Evolutionary conservation across 2,888 invertebrate genomes (phyloP).

Genomic region (Agrotis ipsilon): DNA sequence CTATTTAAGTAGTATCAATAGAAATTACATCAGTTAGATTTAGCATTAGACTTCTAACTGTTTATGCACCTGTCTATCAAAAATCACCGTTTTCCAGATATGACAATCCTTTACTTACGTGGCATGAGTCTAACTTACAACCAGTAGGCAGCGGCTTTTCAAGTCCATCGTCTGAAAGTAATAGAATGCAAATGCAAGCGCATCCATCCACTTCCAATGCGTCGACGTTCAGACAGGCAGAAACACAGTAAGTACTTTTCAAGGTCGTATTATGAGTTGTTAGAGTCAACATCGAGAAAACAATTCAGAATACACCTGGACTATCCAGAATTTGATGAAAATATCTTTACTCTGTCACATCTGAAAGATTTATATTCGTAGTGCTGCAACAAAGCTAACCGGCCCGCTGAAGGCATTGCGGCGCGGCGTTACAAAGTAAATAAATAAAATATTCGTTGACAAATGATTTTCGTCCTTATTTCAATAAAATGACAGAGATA

Average conservation of each 20-base stretch:
- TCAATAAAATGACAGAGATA: neutral
- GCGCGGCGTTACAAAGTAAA: no score
- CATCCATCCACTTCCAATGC: slow-evolving; percentile 11
- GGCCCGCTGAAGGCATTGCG: no score
- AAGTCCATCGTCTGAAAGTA: slow-evolving; percentile 37
- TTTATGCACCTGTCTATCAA: slow-evolving; percentile 55
- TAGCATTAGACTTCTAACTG: slow-evolving; percentile 34
- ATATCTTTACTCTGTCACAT: slow-evolving; percentile 14
- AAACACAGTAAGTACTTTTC: slow-evolving; percentile 77
- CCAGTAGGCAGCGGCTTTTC: slow-evolving; percentile 68
- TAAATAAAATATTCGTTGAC: neutral
- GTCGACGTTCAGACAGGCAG: slow-evolving; percentile 78
- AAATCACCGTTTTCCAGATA: slow-evolving; percentile 71
- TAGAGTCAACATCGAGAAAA: neutral
- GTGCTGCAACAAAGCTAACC: no score
- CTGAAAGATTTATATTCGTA: neutral
- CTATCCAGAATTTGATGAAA: slow-evolving; percentile 7
- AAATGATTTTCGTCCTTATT: neutral
- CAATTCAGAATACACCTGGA: slow-evolving; percentile 33
- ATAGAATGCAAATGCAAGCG: slow-evolving; percentile 24
- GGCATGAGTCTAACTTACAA: slow-evolving; percentile 82
- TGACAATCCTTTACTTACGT: slow-evolving; percentile 76
- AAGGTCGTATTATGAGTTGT: slow-evolving; percentile 31
- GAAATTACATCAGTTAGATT: slow-evolving; percentile 27
- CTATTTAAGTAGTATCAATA: slow-evolving; percentile 30